Base-by-base conservation (phyloP, 2,888 invertebrate species). In the Tenthredo mesomela region DNA sequence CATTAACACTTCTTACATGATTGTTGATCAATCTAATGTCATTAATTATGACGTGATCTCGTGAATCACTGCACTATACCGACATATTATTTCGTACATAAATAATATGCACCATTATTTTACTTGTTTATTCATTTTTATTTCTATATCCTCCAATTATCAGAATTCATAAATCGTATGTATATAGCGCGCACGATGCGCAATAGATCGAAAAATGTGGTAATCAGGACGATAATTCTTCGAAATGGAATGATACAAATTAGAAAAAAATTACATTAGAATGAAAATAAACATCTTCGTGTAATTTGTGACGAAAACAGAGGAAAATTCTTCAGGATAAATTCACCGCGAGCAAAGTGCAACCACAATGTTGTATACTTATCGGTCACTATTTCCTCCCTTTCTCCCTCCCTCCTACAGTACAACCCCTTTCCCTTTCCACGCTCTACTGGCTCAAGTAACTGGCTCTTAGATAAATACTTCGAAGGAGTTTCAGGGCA, bases 371-470 rank as follows among this genome's bases (percentile, higher is more conserved):
- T 6, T 71, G 70, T 40, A 33, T 40, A 33, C 21, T 47, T 47
- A 25, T 15, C 21, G 15, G 9, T 25, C 29, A 70, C 77, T 50
- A 9, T 50, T 80, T 37, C 47, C 61, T 61, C 58, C 58, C 37
- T 33, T n/a, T 2, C 33, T 54, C 5, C 54, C 33, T n/a, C 61
- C 61, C 58, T 21, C 25, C 21, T 37, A 37, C 40, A 29, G 40
- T 29, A 29, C 78, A 80, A 80, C 80, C 80, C 80, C 58, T 80
- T 80, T 80, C 80, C 80, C 80, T 61, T 80, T 80, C 80, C 58
- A 54, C 21, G 6, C 29, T 40, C 58, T 40, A 80, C 37, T 80
- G 37, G 25, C 61, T n/a, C n/a, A 1, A 61, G n/a, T 61, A 61
- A 80, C 54, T 15, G 50, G 29, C 29, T 33, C 2, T 21, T 43